Evolutionary conservation across 2,113 vertebrate genomes (phyloP).

Genomic region (Antennarius striatus): DNA sequence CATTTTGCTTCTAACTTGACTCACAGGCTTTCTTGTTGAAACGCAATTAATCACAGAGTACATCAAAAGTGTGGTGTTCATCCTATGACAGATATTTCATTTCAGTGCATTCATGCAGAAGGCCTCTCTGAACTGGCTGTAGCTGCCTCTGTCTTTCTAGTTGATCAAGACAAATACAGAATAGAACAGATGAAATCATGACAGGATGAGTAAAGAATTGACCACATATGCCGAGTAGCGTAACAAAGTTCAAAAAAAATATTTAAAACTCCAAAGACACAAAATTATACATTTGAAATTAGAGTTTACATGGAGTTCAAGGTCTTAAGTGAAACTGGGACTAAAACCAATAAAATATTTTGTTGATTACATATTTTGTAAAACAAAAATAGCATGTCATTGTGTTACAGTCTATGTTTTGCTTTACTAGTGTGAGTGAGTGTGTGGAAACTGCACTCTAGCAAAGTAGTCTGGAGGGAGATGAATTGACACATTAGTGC

Average conservation of each 20-base stretch:
- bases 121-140: slow-evolving; percentile 11
- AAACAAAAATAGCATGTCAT: neutral
- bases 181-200: slow-evolving; percentile 13
- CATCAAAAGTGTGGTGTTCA: slow-evolving; percentile 12
- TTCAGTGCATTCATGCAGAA: too few species aligned
- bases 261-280: too few species aligned
- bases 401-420: slow-evolving; percentile 4
- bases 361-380: slow-evolving; percentile 3
- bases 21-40: slow-evolving; percentile 10
- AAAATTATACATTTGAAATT: too few species aligned
- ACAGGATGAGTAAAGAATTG: neutral
- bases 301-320: too few species aligned
- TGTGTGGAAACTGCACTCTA: slow-evolving; percentile 20
- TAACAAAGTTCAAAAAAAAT: neutral
- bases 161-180: too few species aligned
- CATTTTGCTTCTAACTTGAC: slow-evolving; percentile 1
- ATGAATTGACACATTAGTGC: slow-evolving; percentile 72
- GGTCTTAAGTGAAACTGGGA: too few species aligned
- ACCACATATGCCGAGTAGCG: neutral
- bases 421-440: slow-evolving; percentile 18
- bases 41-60: neutral
- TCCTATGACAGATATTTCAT: too few species aligned
- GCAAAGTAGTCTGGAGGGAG: slow-evolving; percentile 54
- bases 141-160: neutral
- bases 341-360: too few species aligned